Evolutionary conservation across 23 tunicate genomes (phyloP).

Genomic region (Styela clava): DNA sequence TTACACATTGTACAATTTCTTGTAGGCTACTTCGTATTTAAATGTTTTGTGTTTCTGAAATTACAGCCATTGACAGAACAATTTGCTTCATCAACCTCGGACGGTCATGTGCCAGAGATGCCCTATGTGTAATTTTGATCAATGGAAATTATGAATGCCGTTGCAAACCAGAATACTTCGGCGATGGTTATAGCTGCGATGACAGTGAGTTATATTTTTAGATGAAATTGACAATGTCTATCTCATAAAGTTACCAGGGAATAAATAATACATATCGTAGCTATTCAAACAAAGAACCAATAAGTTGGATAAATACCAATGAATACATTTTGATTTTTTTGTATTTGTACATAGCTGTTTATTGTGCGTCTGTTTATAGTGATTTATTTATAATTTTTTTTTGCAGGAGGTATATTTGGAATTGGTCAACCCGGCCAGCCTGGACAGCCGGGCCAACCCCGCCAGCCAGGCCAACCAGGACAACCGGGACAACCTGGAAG

Average conservation of each 20-base stretch:
- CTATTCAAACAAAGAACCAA: too few species aligned
- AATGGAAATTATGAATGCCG: conserved; percentile 1
- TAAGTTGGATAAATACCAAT: too few species aligned
- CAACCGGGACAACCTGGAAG: conserved; percentile 19
- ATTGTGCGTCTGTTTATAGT: too few species aligned
- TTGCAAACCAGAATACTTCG: conserved; percentile 3
- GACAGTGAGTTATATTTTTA: neutral
- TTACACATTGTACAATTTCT: too few species aligned
- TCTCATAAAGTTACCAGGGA: too few species aligned
- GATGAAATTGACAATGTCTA: too few species aligned
- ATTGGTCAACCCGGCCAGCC: conserved; percentile 20
- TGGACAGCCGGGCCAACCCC: conserved; percentile 14
- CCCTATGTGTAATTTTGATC: neutral
- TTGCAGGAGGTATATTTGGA: neutral
- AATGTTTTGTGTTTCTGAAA: too few species aligned
- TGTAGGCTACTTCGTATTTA: too few species aligned
- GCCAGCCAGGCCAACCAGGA: conserved; percentile 23
- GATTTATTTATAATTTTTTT: too few species aligned
- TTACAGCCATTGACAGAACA: neutral
- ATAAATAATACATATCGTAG: too few species aligned
- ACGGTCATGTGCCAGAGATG: neutral
- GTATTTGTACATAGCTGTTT: too few species aligned
- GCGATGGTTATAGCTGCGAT: conserved; percentile 5
- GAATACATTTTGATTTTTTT: too few species aligned
- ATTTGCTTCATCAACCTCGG: neutral